Base-by-base conservation (phyloP, 2,797 vertebrate species). In the Esox lucius region DNA sequence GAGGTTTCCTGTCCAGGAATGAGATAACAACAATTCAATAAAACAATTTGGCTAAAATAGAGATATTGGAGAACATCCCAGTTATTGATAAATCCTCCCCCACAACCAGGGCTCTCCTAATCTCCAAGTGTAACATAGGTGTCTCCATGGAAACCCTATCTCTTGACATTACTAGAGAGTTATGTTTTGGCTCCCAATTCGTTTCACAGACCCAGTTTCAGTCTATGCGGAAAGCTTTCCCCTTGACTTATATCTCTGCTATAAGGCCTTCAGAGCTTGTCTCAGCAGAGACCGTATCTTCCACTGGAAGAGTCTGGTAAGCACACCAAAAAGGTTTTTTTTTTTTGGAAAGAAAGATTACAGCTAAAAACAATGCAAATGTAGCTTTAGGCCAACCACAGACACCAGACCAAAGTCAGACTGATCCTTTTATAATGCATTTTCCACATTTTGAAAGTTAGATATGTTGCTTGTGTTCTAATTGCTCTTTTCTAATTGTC, bases 61-160 rank as follows among this genome's bases (percentile, higher is more conserved):
- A 56, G 59, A 82, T 79, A 78, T 81, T 72, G 19, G 71, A 71
- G 72, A 78, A 75, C 24, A 26, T n/a, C 70, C 53, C 71, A 76
- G 69, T 81, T 80, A 81, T 84, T 77, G 83, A 85, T 77, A 26
- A 70, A 72, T 53, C 65, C 75, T 75, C 80, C 75, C 70, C 84
- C 62, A 73, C 56, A 61, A 26, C 11, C 56, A 5, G 19, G 11
- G n/a, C 53, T 22, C 73, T 75, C 74, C 66, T 78, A 78, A 80
- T 82, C 71, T 79, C 46, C 71, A n/a, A 65, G 53, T 39, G 26
- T 75, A 81, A 84, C 79, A 81, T 72, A 64, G 73, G 75, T 79
- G 84, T 88, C 85, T 75, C 87, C 79, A 86, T 86, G 77, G 83
- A 28, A 74, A 88, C 80, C 13, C 4, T 76, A 79, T 81, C 75